Conservation (phyloP, 2,888 invertebrate genomes). For the Rhamnusium bicolor region DNA sequence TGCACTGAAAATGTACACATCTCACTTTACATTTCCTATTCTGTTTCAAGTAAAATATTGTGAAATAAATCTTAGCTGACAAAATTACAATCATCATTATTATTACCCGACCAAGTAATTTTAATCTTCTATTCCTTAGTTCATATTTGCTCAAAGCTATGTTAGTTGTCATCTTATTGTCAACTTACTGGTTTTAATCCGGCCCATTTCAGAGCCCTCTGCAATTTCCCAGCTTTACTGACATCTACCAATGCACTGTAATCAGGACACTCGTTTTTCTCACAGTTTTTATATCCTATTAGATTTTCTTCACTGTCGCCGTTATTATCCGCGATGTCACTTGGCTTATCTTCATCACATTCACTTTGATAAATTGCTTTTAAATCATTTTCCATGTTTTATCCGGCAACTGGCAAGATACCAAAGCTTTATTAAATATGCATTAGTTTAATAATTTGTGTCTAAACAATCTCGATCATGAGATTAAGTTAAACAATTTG, state of each 20-base stretch:
- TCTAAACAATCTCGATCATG: background rate
- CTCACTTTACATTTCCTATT: background rate
- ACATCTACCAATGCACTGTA: slow-evolving; percentile 68
- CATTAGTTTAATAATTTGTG: background rate
- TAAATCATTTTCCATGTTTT: slow-evolving; percentile 35
- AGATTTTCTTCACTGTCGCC: slow-evolving; percentile 40
- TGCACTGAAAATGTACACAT: background rate
- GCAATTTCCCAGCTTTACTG: slow-evolving; percentile 73
- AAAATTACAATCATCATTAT: background rate
- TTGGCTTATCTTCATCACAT: slow-evolving; percentile 52
- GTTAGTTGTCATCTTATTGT: slow-evolving; percentile 33
- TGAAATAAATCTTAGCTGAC: background rate
- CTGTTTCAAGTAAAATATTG: background rate
- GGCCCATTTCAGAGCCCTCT: slow-evolving; percentile 74
- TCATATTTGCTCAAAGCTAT: slow-evolving; percentile 4
- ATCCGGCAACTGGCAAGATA: background rate
- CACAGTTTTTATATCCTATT: slow-evolving; percentile 32
- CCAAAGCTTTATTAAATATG: slow-evolving; percentile 28
- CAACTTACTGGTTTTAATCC: slow-evolving; percentile 75
- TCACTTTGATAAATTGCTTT: slow-evolving; percentile 49
- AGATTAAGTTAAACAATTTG: background rate
- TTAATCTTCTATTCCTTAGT: background rate
- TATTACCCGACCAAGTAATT: background rate
- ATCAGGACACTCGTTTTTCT: slow-evolving; percentile 31
- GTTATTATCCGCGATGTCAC: slow-evolving; percentile 42